phyloP scores from a whole-genome alignment of 2,113 vertebrate species.

The Elaphurus davidianus region DNA sequence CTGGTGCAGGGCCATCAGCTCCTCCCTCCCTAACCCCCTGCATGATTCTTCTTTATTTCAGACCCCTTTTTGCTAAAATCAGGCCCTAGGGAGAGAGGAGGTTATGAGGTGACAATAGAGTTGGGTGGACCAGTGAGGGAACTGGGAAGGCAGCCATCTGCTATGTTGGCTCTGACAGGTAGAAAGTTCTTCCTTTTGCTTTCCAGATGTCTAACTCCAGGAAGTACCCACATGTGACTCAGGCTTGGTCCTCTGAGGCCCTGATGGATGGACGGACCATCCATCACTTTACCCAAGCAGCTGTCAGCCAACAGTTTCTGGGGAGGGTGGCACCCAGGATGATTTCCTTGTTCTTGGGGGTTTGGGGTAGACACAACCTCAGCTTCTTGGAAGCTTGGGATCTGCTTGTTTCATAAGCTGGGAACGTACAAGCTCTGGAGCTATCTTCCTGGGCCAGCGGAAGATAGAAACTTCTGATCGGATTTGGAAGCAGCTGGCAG shows the following conservation, averaged over 20 bases:
- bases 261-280: not conserved
- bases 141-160: accelerated
- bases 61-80: not conserved
- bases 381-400: not conserved
- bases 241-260: not conserved
- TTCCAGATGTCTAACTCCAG: not conserved
- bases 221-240: not conserved
- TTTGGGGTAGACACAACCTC: not conserved
- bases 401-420: not conserved
- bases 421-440: not conserved
- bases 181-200: not conserved
- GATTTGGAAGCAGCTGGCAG: not conserved
- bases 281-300: not conserved
- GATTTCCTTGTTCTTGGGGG: not conserved
- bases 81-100: not conserved
- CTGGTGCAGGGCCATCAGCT: not conserved
- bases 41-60: not conserved
- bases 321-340: not conserved
- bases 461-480: no score
- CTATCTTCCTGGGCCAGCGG: not conserved
- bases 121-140: not conserved
- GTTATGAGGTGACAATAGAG: not conserved
- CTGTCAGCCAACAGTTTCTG: not conserved
- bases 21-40: not conserved
- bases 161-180: not conserved